Evolutionary conservation across 2,888 invertebrate genomes (phyloP).

Genomic region (Kryphioiulus occultus): DNA sequence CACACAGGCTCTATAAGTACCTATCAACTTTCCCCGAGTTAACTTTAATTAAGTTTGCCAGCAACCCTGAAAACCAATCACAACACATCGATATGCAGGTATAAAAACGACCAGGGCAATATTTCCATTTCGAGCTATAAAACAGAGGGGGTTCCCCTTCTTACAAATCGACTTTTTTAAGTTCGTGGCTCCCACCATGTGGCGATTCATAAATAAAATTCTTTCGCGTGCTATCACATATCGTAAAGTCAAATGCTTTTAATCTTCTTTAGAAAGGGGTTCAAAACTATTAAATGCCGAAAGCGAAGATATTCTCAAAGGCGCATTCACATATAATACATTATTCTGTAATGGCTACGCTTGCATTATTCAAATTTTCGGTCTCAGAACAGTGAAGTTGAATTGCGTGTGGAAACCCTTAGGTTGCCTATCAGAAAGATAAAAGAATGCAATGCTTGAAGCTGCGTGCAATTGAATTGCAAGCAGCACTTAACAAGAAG

Average conservation of each 20-base stretch:
- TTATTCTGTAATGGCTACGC: neutral
- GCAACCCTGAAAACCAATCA: neutral
- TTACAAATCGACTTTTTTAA: slow-evolving; percentile 4
- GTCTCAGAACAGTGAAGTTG: neutral
- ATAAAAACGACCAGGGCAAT: neutral
- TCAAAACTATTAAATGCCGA: neutral
- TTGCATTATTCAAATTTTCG: neutral
- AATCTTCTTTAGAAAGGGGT: slow-evolving; percentile 11
- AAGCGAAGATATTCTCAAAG: neutral
- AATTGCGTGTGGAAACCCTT: slow-evolving; percentile 9
- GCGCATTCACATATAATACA: neutral
- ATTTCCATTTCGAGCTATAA: neutral
- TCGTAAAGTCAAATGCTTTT: neutral
- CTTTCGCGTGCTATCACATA: neutral
- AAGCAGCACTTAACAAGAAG: neutral
- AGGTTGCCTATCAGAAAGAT: slow-evolving; percentile 1
- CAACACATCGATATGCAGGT: neutral
- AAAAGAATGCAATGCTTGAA: neutral
- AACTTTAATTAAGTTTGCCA: neutral
- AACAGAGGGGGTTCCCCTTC: neutral
- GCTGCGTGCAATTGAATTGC: neutral
- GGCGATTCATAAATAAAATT: slow-evolving; percentile 17
- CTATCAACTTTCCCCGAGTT: no score
- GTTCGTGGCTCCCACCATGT: neutral
- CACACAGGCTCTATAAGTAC: no score